A percentile compares a stretch with the other conserved stretches of the same genome.
Conservation (phyloP, 2,888 invertebrate genomes). For the Allolobophora icterica region DNA sequence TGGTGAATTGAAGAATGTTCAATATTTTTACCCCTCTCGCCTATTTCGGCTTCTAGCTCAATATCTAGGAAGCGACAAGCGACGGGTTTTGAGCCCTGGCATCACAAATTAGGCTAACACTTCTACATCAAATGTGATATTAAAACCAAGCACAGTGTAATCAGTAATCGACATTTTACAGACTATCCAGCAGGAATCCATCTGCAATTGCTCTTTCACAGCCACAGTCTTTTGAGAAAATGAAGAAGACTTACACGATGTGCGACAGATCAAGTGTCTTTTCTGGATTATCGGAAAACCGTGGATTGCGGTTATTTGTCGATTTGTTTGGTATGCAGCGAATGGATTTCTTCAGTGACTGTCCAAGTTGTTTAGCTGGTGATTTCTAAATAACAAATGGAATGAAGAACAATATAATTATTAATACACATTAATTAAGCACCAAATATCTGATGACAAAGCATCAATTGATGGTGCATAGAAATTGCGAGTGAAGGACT, state of each 20-base stretch:
- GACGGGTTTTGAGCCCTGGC: too few relatives aligned
- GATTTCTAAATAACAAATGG: constrained; percentile 77
- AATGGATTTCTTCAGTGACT: constrained; percentile 93
- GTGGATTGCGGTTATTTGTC: constrained; percentile 79
- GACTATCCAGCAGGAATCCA: background rate
- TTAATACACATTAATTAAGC: too few relatives aligned
- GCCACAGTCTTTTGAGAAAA: background rate
- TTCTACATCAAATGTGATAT: too few relatives aligned
- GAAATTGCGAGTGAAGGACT: too few relatives aligned
- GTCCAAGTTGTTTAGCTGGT: constrained; percentile 90
- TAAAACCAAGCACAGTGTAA: background rate
- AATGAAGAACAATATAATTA: background rate
- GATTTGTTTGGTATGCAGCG: constrained; percentile 85
- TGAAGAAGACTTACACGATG: constrained; percentile 80
- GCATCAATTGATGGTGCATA: too few relatives aligned
- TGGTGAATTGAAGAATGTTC: too few relatives aligned
- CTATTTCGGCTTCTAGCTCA: too few relatives aligned
- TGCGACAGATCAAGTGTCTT: constrained; percentile 92
- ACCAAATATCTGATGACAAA: too few relatives aligned
- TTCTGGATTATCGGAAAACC: constrained; percentile 92
- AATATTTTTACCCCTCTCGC: too few relatives aligned
- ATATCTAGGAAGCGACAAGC: too few relatives aligned
- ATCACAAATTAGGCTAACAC: too few relatives aligned
- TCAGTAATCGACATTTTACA: background rate
- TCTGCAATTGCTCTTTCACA: background rate